These are phyloP conservation scores for Calidris pugnax DNA, from an alignment of 2,113 vertebrate species.

Conservation along the genomic window DNA sequence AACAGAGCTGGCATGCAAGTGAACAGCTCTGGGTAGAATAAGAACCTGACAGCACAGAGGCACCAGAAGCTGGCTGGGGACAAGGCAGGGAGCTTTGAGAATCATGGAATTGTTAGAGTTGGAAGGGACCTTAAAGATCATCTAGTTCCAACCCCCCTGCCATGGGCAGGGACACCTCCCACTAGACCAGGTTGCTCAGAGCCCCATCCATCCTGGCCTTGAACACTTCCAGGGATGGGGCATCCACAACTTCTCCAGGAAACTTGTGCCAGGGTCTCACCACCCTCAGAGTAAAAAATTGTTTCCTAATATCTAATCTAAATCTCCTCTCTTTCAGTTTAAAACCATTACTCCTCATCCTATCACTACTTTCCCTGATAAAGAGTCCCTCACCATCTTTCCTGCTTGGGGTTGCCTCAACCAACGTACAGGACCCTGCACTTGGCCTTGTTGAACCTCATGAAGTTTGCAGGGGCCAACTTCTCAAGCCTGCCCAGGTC, in stretches of 20 bases:
- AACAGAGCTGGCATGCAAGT: not conserved
- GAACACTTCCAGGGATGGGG: not conserved
- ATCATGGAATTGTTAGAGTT: not conserved
- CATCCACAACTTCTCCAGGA: not conserved
- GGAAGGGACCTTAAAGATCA: not conserved
- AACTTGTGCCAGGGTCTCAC: not conserved
- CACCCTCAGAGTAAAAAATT: not conserved
- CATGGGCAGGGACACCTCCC: too few relatives aligned
- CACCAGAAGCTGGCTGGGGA: not conserved
- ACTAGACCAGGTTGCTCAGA: not conserved
- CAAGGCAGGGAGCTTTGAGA: not conserved
- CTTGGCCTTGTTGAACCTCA: not conserved
- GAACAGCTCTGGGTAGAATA: not conserved
- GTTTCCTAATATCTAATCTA: not conserved
- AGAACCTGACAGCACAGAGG: not conserved
- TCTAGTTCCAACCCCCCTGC: not conserved
- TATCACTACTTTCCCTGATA: not conserved
- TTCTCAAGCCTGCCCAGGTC: not conserved
- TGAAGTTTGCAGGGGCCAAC: not conserved
- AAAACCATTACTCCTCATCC: not conserved
- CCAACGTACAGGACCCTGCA: not conserved
- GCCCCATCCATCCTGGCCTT: not conserved
- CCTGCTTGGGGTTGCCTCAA: not conserved
- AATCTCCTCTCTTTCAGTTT: not conserved
- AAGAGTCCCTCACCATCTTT: not conserved